These are phyloP conservation scores for Temnothorax unifasciatus DNA, from an alignment of 2,888 invertebrate genomes.

Conservation along the genomic window DNA sequence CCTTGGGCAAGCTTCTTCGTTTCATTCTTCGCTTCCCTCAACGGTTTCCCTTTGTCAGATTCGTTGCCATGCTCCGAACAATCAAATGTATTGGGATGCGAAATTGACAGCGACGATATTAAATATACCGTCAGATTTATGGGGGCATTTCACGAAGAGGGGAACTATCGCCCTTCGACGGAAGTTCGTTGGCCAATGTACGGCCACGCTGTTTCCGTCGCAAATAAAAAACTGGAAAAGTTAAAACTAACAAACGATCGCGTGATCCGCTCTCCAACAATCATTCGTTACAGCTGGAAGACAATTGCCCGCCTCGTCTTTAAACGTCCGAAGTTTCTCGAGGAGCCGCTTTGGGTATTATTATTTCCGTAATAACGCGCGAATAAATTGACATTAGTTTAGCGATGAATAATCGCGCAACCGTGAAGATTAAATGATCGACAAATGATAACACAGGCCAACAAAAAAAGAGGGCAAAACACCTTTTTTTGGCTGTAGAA, in stretches of 20 bases:
- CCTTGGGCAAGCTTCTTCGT: conserved; percentile 38
- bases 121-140: conserved; percentile 65
- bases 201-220: background rate
- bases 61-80: conserved; percentile 16
- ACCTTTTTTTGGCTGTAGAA: no score
- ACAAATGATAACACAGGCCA: background rate
- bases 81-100: conserved; percentile 59
- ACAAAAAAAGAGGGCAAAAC: no score
- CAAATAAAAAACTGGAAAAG: background rate
- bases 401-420: conserved; percentile 2
- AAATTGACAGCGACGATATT: conserved; percentile 61
- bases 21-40: background rate
- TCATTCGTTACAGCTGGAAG: background rate
- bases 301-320: no score
- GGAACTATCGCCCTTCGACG: conserved; percentile 42
- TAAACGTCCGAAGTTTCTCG: background rate
- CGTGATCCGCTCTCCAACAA: background rate
- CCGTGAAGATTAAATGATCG: background rate
- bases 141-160: conserved; percentile 56
- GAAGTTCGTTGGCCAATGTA: conserved; percentile 16
- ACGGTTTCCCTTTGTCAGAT: conserved; percentile 30
- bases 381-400: conserved; percentile 20
- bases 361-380: conserved; percentile 15
- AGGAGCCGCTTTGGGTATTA: background rate
- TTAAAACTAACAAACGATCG: conserved; percentile 3